Percentiles rank a stretch among this genome's conserved stretches.
These are phyloP conservation scores for Chrysaora quinquecirrha DNA, from an alignment of 30 jellyfish, hydroid and myxozoan genomes.

Conservation along the genomic window DNA sequence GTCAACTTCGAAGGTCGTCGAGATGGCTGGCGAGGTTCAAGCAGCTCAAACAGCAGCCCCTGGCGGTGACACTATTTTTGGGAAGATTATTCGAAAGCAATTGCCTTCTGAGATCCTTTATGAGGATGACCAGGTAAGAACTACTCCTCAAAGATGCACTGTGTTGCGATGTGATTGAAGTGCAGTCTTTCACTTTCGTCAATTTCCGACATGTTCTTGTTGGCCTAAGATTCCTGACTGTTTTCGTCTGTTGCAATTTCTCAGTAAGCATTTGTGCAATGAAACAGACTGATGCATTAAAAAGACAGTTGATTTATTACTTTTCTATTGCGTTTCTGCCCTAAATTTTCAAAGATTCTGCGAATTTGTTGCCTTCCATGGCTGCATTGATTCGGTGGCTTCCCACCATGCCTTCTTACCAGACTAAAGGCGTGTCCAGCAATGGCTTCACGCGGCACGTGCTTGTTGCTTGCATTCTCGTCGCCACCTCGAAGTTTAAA, in stretches of 20 bases:
- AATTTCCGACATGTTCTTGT: not conserved
- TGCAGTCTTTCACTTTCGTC: not conserved
- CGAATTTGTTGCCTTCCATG: too few relatives aligned
- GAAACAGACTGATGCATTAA: too few relatives aligned
- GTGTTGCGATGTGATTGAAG: not conserved
- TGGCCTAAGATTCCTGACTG: not conserved
- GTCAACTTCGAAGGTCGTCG: too few relatives aligned
- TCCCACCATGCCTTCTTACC: too few relatives aligned
- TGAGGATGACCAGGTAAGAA: constrained; percentile 93
- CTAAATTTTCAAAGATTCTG: too few relatives aligned
- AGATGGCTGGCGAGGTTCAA: constrained; percentile 87
- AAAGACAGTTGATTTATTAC: too few relatives aligned
- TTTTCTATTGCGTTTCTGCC: too few relatives aligned
- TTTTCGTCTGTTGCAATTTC: not conserved
- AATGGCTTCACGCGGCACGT: too few relatives aligned
- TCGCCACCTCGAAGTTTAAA: too few relatives aligned
- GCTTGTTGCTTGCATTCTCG: too few relatives aligned
- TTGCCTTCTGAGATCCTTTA: constrained; percentile 86
- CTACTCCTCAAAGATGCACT: not conserved
- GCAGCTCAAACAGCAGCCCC: constrained; percentile 80
- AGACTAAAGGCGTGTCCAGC: too few relatives aligned
- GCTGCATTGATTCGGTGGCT: too few relatives aligned
- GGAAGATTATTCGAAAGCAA: constrained; percentile 86
- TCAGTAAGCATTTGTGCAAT: not conserved
- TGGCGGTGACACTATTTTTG: constrained; percentile 88